Evolutionary conservation across 1,140 invertebrate genomes (phyloP), one percentile per base, ranked within the genome.

Genomic region (Anoplolepis gracilipes): DNA sequence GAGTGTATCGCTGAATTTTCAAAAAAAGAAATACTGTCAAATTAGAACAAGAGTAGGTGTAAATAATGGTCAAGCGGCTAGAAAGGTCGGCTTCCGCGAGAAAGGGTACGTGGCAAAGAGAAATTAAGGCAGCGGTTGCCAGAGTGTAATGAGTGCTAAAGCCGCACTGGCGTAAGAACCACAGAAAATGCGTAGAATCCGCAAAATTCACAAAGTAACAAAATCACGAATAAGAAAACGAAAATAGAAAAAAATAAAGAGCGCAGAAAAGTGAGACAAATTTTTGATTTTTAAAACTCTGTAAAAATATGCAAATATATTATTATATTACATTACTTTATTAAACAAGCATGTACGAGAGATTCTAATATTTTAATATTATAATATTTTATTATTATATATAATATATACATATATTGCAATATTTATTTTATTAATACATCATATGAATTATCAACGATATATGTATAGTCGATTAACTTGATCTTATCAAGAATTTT

Each of bases 1-100:
- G 53, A 75, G 1, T 6, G 30, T n/a, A 39, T 76, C 3, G 61
- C 5, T 22, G 25, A 64, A 64, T 61, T 39, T 39, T 42, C 13
- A 5, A 33, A 39, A n/a, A 42, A 6, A 77, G 13, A 77, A n/a
- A 25, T 30, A 28, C 2, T 16, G 8, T 39, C 0, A 53, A 73
- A 49, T 49, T 49, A 49, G 46, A 49, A 16, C 16, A 67, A 16
- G 49, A 84, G 36, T 90, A 76, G 89, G 78, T 90, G 87, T 91
- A 90, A 91, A 89, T 91, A 91, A 91, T 91, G 90, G 90, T 91
- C 90, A 90, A 89, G 87, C 86, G 85, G 85, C 78, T 76, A 89
- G 90, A 86, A 89, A 90, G 81, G 85, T 78, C 87, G 89, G 61
- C 25, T 79, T 75, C 78, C 64, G 82, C 59, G 81, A 85, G 89